phyloP scores from a whole-genome alignment of 2,797 vertebrate genomes.

The Microcaecilia unicolor region DNA sequence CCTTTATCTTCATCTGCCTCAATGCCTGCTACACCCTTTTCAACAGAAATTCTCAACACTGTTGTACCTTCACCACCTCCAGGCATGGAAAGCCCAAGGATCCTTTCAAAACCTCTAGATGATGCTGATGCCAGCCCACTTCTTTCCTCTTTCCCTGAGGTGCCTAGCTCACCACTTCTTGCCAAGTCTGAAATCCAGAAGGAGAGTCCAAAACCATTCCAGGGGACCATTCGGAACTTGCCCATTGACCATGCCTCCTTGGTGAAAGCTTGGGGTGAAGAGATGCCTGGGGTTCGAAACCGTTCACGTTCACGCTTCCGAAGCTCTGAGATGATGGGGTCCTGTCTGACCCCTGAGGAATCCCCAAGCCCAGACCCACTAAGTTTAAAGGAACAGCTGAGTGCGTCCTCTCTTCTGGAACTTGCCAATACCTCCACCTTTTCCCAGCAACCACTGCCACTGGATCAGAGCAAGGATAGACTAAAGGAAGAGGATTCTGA shows the following conservation, averaged over 20 bases:
- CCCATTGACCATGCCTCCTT: constrained; percentile 81
- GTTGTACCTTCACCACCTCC: neutral
- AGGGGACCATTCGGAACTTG: constrained; percentile 79
- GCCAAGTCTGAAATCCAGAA: constrained; percentile 7
- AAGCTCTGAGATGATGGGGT: constrained; percentile 21
- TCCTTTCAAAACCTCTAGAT: constrained; percentile 20
- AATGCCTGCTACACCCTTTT: too few species aligned
- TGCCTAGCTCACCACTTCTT: constrained; percentile 17
- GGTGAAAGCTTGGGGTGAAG: constrained; percentile 72
- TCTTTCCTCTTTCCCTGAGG: constrained; percentile 19
- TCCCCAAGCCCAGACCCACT: constrained; percentile 6
- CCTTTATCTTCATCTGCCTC: too few species aligned
- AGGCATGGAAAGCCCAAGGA: constrained; percentile 18
- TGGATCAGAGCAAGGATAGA: constrained; percentile 21
- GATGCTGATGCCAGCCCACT: constrained; percentile 1
- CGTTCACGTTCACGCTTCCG: constrained; percentile 49
- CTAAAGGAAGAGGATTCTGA: constrained; percentile 58
- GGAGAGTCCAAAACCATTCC: constrained; percentile 39
- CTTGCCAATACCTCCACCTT: too few species aligned
- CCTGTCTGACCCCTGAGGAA: too few species aligned
- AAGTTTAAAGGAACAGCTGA: constrained; percentile 57
- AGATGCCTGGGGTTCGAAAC: constrained; percentile 44
- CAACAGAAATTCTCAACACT: too few species aligned
- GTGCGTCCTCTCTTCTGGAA: constrained; percentile 60
- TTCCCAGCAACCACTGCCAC: constrained; percentile 24